These are phyloP conservation scores for Pseudococcus viburni DNA, from an alignment of 2,888 invertebrate species.

Conservation along the genomic window DNA sequence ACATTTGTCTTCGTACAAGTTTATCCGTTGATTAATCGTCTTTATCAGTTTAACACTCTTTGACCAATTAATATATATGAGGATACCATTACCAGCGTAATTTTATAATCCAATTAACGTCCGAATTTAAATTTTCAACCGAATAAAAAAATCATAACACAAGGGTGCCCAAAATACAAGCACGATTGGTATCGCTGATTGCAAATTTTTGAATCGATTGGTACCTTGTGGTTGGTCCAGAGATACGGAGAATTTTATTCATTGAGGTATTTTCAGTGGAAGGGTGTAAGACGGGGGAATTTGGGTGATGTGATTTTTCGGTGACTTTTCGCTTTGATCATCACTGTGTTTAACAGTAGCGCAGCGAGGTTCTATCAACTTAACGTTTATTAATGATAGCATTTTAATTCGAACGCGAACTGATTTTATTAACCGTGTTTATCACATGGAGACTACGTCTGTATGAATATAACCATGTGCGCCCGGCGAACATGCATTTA, in stretches of 20 bases:
- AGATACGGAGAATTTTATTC: not conserved
- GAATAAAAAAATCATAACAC: slow-evolving; percentile 32
- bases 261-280: not conserved
- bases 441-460: slow-evolving; percentile 28
- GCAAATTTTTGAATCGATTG: not conserved
- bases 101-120: slow-evolving; percentile 57
- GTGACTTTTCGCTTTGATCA: not conserved
- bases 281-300: not conserved
- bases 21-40: slow-evolving; percentile 57
- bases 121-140: slow-evolving; percentile 44
- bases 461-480: slow-evolving; percentile 7
- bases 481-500: slow-evolving; percentile 51
- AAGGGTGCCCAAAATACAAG: slow-evolving; percentile 1
- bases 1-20: slow-evolving; percentile 52
- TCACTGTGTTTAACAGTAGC: slow-evolving; percentile 28
- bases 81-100: slow-evolving; percentile 32
- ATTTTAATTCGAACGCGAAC: slow-evolving; percentile 54
- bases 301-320: not conserved
- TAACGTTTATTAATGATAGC: slow-evolving; percentile 51
- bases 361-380: slow-evolving; percentile 27
- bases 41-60: slow-evolving; percentile 51
- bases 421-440: slow-evolving; percentile 54
- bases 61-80: slow-evolving; percentile 26
- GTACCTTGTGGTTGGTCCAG: not conserved
- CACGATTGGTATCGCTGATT: not conserved